phyloP scores from a whole-genome alignment of 1,140 invertebrate species.

The Araneus ventricosus region DNA sequence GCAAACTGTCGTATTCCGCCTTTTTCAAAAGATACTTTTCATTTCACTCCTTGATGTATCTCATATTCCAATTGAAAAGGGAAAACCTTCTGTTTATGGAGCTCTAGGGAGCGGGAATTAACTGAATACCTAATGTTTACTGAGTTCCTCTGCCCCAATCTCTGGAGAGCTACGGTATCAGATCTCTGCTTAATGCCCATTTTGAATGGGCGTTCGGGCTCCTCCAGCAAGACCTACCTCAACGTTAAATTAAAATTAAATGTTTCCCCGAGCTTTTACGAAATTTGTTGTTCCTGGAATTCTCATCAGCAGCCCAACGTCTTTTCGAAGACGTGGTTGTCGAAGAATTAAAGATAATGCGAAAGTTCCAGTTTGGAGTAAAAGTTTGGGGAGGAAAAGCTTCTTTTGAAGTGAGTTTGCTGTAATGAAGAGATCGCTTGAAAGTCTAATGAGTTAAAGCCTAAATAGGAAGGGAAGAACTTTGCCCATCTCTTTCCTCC shows the following conservation, averaged over 20 bases:
- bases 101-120: constrained; percentile 35
- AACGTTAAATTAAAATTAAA: constrained; percentile 61
- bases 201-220: constrained; percentile 28
- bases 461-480: neutral
- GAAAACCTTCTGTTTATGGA: constrained; percentile 40
- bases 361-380: constrained; percentile 48
- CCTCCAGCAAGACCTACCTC: neutral
- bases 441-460: constrained; percentile 59
- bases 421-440: constrained; percentile 59
- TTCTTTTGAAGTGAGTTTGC: constrained; percentile 63
- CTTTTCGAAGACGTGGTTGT: constrained; percentile 21
- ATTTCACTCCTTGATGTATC: constrained; percentile 38
- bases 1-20: neutral
- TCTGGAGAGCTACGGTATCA: constrained; percentile 26
- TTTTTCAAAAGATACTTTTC: constrained; percentile 28
- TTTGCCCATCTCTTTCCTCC: neutral
- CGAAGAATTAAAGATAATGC: constrained; percentile 64
- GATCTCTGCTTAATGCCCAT: constrained; percentile 55
- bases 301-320: constrained; percentile 16
- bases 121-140: constrained; percentile 53
- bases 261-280: constrained; percentile 48
- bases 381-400: constrained; percentile 32
- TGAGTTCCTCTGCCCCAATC: constrained; percentile 18
- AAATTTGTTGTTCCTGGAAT: constrained; percentile 49
- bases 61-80: constrained; percentile 33